These are phyloP conservation scores for Apis dorsata DNA, from an alignment of 1,140 invertebrate species.

Conservation along the genomic window DNA sequence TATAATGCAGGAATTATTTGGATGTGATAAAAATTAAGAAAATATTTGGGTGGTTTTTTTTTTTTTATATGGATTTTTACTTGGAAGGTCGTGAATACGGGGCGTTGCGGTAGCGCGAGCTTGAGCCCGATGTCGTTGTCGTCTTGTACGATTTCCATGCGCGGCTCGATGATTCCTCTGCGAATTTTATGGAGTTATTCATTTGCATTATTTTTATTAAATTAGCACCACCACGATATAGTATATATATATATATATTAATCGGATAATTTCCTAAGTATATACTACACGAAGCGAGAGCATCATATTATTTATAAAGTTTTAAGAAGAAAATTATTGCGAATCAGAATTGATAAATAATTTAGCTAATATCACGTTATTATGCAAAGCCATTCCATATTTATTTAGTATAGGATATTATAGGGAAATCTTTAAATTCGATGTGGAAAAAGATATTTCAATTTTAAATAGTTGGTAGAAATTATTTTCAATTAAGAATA, in stretches of 20 bases:
- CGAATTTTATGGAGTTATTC: conserved; percentile 77
- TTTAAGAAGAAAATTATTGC: neutral
- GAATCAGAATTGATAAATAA: neutral
- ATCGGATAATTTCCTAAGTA: conserved; percentile 23
- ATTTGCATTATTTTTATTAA: conserved; percentile 66
- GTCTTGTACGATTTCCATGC: conserved; percentile 81
- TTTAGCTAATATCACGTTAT: conserved; percentile 4
- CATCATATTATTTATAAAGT: conserved; percentile 16
- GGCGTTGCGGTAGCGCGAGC: conserved; percentile 77
- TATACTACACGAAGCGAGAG: conserved; percentile 27
- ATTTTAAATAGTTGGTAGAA: neutral
- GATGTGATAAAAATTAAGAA: conserved; percentile 5
- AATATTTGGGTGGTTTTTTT: conserved; percentile 50
- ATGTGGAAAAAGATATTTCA: too few species aligned
- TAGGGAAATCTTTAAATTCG: neutral
- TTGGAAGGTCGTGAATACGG: conserved; percentile 78
- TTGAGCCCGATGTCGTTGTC: conserved; percentile 76
- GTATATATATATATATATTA: conserved; percentile 23
- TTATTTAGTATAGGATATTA: conserved; percentile 27
- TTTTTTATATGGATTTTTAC: conserved; percentile 68
- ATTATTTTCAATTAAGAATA: neutral
- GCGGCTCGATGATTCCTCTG: conserved; percentile 79
- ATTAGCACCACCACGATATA: conserved; percentile 17
- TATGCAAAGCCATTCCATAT: conserved; percentile 28
- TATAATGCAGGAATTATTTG: neutral